Percentiles rank a stretch among this genome's conserved stretches.
phyloP scores from a whole-genome alignment of 2,888 invertebrate genomes.

The Apamea crenata region DNA sequence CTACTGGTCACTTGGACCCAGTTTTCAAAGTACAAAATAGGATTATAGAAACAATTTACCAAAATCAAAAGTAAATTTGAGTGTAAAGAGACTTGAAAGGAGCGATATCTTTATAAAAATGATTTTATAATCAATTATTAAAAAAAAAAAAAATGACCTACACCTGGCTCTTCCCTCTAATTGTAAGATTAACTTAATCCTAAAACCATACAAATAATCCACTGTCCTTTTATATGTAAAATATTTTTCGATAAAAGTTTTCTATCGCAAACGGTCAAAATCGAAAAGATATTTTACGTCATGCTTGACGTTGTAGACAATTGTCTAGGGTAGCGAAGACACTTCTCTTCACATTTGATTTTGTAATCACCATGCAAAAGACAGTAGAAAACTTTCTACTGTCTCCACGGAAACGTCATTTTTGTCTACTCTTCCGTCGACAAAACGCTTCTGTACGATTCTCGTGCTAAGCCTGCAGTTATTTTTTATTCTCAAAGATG shows the following conservation, averaged over 20 bases:
- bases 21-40: background rate
- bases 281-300: background rate
- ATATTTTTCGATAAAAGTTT: background rate
- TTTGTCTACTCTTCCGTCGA: background rate
- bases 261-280: background rate
- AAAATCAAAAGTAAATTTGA: background rate
- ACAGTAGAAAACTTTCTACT: background rate
- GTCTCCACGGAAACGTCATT: background rate
- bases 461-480: background rate
- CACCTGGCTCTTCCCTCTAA: background rate
- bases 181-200: background rate
- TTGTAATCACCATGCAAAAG: background rate
- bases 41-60: background rate
- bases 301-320: background rate
- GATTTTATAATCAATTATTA: background rate
- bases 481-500: background rate
- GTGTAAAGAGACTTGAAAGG: conserved; percentile 2
- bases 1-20: background rate
- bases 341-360: background rate
- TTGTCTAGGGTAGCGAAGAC: background rate
- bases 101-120: background rate
- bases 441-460: background rate
- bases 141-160: too few relatives aligned
- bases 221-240: background rate
- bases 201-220: background rate